phyloP scores from a whole-genome alignment of 2,888 invertebrate genomes.

The Cryptus armator region DNA sequence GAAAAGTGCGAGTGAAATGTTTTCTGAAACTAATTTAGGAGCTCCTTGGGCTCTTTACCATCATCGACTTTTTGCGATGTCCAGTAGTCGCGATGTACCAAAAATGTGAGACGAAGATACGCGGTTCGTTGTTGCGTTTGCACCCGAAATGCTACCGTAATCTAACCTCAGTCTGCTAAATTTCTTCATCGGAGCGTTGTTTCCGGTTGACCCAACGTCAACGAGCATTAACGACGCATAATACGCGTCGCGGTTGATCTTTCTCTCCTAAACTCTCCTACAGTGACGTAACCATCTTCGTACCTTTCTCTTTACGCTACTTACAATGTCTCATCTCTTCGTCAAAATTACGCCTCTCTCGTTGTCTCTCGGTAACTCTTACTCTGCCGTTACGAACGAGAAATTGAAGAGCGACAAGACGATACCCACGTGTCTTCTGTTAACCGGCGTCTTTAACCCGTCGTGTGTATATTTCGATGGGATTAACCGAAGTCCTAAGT shows the following conservation, averaged over 20 bases:
- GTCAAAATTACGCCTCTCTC: constrained; percentile 26
- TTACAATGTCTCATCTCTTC: constrained; percentile 21
- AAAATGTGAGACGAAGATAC: too few relatives aligned
- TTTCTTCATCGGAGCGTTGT: background rate
- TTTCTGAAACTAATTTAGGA: too few relatives aligned
- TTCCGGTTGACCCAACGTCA: background rate
- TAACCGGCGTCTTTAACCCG: constrained; percentile 47
- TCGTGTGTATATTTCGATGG: constrained; percentile 26
- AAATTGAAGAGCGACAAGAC: constrained; percentile 11
- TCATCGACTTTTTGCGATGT: too few relatives aligned
- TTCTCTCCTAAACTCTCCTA: background rate
- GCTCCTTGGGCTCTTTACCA: too few relatives aligned
- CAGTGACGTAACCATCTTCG: background rate
- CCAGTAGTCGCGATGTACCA: too few relatives aligned
- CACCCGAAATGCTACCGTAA: too few relatives aligned
- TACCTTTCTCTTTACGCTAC: constrained; percentile 1
- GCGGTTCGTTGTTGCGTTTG: too few relatives aligned
- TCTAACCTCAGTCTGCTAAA: background rate
- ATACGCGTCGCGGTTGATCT: background rate
- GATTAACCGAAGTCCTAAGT: constrained; percentile 36
- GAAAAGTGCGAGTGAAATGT: too few relatives aligned
- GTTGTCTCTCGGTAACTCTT: constrained; percentile 17
- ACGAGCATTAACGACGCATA: background rate
- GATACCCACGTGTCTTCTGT: constrained; percentile 49
- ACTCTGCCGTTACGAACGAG: constrained; percentile 9